Evolutionary conservation across 1,140 invertebrate species (phyloP).

Genomic region (Pissodes strobi): DNA sequence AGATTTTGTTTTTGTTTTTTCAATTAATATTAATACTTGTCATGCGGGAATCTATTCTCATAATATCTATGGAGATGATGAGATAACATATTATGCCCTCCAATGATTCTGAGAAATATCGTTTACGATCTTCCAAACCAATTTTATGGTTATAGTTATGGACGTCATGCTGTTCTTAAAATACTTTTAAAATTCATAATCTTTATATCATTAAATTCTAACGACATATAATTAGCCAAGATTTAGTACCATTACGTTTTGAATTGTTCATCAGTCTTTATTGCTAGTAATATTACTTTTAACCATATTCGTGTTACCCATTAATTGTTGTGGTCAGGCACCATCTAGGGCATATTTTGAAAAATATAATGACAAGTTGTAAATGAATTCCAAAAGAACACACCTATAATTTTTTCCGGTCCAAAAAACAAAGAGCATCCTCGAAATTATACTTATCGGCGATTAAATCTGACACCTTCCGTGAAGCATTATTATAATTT

Average conservation of each 20-base stretch:
- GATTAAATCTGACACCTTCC: conserved; percentile 11
- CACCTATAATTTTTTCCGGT: conserved; percentile 3
- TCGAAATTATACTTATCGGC: conserved; percentile 9
- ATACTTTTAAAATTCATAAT: too few species aligned
- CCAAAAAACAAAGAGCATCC: background rate
- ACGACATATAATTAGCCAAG: too few species aligned
- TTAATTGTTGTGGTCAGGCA: background rate
- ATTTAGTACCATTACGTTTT: conserved; percentile 1
- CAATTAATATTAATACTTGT: too few species aligned
- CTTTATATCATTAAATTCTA: too few species aligned
- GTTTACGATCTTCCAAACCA: too few species aligned
- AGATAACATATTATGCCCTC: too few species aligned
- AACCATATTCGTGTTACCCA: conserved; percentile 2
- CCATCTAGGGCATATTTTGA: background rate
- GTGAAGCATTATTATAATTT: conserved; percentile 17
- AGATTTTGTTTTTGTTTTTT: too few species aligned
- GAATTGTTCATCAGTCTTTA: conserved; percentile 9
- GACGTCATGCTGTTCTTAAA: too few species aligned
- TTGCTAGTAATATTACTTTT: conserved; percentile 8
- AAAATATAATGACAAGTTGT: background rate
- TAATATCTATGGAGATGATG: too few species aligned
- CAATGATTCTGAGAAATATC: too few species aligned
- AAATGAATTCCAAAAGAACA: conserved; percentile 13
- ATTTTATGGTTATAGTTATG: too few species aligned
- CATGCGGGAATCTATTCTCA: too few species aligned